phyloP scores from a whole-genome alignment of 2,797 vertebrate genomes.

The Siniperca obscura region DNA sequence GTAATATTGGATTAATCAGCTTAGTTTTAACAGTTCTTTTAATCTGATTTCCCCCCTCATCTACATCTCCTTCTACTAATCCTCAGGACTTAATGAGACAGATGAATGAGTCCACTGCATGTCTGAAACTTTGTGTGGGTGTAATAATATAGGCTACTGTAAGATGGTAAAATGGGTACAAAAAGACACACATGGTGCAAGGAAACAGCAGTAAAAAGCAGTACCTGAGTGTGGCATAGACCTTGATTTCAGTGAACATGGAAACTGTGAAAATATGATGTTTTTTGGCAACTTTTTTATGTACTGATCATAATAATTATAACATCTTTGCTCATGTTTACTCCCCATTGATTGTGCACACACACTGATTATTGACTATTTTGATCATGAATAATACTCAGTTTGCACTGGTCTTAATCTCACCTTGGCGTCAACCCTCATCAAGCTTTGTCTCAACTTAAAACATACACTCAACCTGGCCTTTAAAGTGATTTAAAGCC shows the following conservation, averaged over 20 bases:
- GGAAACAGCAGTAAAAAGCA: neutral
- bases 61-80: too few species aligned
- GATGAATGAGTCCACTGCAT: neutral
- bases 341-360: neutral
- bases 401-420: constrained; percentile 1
- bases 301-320: too few species aligned
- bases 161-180: neutral
- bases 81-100: neutral
- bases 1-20: too few species aligned
- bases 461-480: neutral
- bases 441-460: neutral
- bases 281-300: neutral
- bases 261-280: too few species aligned
- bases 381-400: neutral
- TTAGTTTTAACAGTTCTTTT: neutral
- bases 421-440: neutral
- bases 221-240: neutral
- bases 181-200: neutral
- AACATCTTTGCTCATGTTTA: neutral
- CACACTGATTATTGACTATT: neutral
- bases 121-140: neutral
- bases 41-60: neutral
- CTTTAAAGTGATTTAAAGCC: neutral
- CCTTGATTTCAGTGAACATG: neutral
- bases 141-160: neutral